A percentile compares a stretch with the other conserved stretches of the same genome.
Evolutionary conservation across 2,888 invertebrate genomes (phyloP).

Genomic region (Axea sp.): DNA sequence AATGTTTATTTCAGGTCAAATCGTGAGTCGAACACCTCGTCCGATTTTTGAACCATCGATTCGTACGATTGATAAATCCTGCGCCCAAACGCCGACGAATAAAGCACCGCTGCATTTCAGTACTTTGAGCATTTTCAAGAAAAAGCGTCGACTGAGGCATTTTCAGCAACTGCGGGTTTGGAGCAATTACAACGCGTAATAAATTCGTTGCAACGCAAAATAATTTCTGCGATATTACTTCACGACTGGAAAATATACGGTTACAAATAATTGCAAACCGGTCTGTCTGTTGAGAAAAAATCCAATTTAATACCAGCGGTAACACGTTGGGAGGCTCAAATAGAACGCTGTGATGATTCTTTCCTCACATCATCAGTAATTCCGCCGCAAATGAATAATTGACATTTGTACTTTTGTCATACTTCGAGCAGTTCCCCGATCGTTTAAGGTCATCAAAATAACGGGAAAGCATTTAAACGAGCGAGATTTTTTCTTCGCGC

Average conservation of each 20-base stretch:
- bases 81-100: no score
- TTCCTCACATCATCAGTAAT: slow-evolving; percentile 11
- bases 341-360: slow-evolving; percentile 17
- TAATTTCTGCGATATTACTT: slow-evolving; percentile 28
- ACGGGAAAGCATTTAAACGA: slow-evolving; percentile 66
- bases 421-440: slow-evolving; percentile 63
- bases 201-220: slow-evolving; percentile 19
- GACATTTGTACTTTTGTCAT: slow-evolving; percentile 70
- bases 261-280: slow-evolving; percentile 20
- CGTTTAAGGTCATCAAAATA: slow-evolving; percentile 73
- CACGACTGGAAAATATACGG: slow-evolving; percentile 32
- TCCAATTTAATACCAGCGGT: slow-evolving; percentile 24
- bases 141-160: no score
- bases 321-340: slow-evolving; percentile 20
- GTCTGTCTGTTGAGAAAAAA: slow-evolving; percentile 22
- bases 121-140: no score
- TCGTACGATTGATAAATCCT: no score
- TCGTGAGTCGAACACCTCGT: no score
- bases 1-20: background rate
- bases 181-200: no score
- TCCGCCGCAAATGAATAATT: slow-evolving; percentile 67
- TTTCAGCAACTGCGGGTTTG: no score
- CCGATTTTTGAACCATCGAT: no score
- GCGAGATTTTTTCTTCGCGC: no score
- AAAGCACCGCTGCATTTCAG: no score